Conservation (phyloP, 2,888 invertebrate species). For the Coleophora flavipennella region DNA sequence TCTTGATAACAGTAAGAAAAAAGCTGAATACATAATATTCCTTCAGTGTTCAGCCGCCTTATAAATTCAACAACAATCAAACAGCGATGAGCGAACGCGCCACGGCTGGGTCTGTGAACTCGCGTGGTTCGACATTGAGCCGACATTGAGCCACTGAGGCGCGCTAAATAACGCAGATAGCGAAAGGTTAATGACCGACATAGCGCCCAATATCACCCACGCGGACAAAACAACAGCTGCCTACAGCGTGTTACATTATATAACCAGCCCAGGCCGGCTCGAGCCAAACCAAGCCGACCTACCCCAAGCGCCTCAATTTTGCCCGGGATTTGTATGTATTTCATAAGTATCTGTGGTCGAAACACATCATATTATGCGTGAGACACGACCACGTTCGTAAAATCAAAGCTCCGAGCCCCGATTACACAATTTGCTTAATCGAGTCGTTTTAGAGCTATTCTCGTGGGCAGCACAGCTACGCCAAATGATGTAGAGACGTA, state of each 20-base stretch:
- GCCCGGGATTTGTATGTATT: no score
- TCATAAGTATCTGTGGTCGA: no score
- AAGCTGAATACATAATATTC: no score
- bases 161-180: constrained; percentile 69
- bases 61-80: constrained; percentile 44
- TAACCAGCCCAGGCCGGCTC: constrained; percentile 24
- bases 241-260: constrained; percentile 39
- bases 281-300: constrained; percentile 31
- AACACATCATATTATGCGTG: no score
- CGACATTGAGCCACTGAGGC: constrained; percentile 67
- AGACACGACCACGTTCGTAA: no score
- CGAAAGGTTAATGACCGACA: constrained; percentile 64
- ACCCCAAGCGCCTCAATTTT: constrained; percentile 26
- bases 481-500: not conserved
- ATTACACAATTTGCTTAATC: not conserved
- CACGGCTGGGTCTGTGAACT: constrained; percentile 61
- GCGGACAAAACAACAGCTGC: constrained; percentile 58
- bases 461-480: not conserved
- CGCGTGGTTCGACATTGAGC: constrained; percentile 63
- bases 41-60: constrained; percentile 16
- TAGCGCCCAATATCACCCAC: constrained; percentile 60
- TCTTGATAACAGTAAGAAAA: not conserved
- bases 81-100: constrained; percentile 45
- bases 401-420: no score
- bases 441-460: not conserved